Percentiles rank a stretch among this genome's conserved stretches.
Conservation (phyloP, 2,113 vertebrate species). For the Protobothrops mucrosquamatus region DNA sequence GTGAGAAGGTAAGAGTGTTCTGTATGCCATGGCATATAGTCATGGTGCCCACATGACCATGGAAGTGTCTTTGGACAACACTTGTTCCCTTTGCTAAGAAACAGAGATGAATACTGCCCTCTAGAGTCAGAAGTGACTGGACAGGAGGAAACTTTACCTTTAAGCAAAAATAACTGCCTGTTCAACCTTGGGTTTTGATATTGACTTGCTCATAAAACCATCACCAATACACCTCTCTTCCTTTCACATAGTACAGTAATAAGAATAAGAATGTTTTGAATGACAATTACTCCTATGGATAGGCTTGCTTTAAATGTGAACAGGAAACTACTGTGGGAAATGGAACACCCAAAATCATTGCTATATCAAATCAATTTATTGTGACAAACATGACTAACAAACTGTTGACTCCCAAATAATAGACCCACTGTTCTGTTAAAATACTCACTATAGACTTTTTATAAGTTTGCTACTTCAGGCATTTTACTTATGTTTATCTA, state of each 20-base stretch:
- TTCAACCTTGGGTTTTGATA: neutral
- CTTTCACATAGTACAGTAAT: neutral
- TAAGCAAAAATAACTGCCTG: neutral
- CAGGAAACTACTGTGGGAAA: neutral
- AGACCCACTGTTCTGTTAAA: neutral
- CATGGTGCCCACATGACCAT: neutral
- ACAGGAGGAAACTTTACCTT: neutral
- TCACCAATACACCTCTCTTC: neutral
- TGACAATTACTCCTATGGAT: neutral
- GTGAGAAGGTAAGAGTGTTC: too few relatives aligned
- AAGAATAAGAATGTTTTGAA: neutral
- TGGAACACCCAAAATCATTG: neutral
- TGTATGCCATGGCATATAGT: too few relatives aligned
- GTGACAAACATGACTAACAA: neutral
- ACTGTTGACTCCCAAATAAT: neutral
- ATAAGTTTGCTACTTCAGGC: neutral
- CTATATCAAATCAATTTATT: neutral
- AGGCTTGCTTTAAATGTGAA: neutral
- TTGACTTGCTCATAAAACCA: neutral
- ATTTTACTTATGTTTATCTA: neutral
- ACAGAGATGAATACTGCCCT: neutral
- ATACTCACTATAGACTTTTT: neutral
- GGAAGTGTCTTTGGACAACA: neutral
- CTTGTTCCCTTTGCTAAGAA: neutral
- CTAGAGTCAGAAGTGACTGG: neutral